Base-by-base conservation (phyloP, 1,140 invertebrate species). In the Maconellicoccus hirsutus region DNA sequence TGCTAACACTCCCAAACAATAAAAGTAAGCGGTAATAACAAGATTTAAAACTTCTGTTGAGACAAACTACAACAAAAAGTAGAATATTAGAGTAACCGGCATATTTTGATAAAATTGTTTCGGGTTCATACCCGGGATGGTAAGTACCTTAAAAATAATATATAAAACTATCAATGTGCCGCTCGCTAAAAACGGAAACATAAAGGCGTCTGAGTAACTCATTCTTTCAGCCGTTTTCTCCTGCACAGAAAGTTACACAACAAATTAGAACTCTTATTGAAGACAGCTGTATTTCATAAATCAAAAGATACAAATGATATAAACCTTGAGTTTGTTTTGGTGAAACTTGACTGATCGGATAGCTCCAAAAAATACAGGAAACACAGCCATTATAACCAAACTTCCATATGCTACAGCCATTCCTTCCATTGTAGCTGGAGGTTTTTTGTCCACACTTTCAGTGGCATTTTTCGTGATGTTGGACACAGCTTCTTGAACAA, bases 31-130 rank as follows among this genome's bases (percentile, higher is more conserved):
- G 29, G 94, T 95, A 59, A 98, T 82, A 66, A 98, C 82, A 22
- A 96, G 80, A 79, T 98, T 98, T 71, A 98, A 94, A 79, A 97
- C 93, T 75, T 98, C 94, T 81, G 98, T 98, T 19, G 93, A 94
- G 82, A 98, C 98, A 75, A 98, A 83, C 86, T 98, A 87, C 76
- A 89, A 89, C 76, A 85, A 85, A 78, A 76, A 76, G 73, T 73
- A 75, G 74, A 71, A 29, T 42, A 72, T 16, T 19, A 42, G 42
- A 72, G 70, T 10, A 33, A 72, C 22, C 6, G 19, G 1, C 8
- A 69, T 16, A 61, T 19, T 16, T 42, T 8, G 6, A 22, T 21
- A 42, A 19, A 22, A 6, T 70, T 42, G 6, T n/a, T 42, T 33
- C 29, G 3, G 29, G 12, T 33, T 33, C 4, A 33, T 33, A 23